phyloP scores from a whole-genome alignment of 2,888 invertebrate species.

The Apodemia mormo region DNA sequence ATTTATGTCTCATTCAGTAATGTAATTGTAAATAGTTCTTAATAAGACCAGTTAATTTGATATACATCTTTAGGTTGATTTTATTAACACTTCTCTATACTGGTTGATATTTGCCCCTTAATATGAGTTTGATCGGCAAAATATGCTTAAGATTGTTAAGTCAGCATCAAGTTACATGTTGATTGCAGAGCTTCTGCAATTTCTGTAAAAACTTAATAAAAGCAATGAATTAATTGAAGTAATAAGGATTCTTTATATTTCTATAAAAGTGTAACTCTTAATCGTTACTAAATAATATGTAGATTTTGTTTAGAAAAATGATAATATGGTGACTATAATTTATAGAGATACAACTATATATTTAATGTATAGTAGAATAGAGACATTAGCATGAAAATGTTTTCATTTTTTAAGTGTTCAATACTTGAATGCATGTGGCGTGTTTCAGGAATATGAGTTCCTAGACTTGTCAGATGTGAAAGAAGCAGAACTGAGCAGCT shows the following conservation, averaged over 20 bases:
- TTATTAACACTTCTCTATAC: background rate
- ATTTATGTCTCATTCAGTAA: too few relatives aligned
- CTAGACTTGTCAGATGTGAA: conserved; percentile 88
- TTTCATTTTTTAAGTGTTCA: conserved; percentile 17
- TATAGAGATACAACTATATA: conserved; percentile 11
- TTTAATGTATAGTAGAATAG: conserved; percentile 16
- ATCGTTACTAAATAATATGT: background rate
- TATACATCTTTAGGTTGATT: background rate
- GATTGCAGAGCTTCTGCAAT: too few relatives aligned
- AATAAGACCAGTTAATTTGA: too few relatives aligned
- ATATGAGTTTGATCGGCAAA: background rate
- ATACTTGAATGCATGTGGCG: conserved; percentile 50
- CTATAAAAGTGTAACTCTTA: background rate
- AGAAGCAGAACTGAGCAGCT: conserved; percentile 84
- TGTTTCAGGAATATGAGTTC: conserved; percentile 86
- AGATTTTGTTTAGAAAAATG: background rate
- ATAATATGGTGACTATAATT: background rate
- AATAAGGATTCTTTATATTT: background rate
- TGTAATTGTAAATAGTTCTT: too few relatives aligned
- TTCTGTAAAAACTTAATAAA: background rate
- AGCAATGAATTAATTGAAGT: background rate
- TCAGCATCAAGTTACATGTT: background rate
- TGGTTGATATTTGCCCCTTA: background rate
- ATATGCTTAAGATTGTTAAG: background rate
- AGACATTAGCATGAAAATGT: conserved; percentile 11